These are phyloP conservation scores for Torymus texanus DNA, from an alignment of 2,888 invertebrate genomes.

Conservation along the genomic window DNA sequence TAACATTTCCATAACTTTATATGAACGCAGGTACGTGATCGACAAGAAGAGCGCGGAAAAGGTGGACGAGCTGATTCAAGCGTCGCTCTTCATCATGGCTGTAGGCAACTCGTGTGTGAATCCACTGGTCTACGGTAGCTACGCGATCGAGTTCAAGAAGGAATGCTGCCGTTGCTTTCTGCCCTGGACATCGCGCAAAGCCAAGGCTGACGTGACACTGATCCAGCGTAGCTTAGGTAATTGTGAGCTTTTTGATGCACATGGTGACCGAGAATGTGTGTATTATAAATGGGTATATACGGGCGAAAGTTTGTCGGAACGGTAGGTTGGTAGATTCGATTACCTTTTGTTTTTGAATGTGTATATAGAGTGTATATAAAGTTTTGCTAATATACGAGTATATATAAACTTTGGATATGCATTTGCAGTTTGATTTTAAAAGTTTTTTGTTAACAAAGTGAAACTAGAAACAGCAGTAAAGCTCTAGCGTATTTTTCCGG, in stretches of 20 bases:
- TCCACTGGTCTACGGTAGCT: constrained; percentile 86
- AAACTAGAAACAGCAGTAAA: constrained; percentile 27
- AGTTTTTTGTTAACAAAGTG: background rate
- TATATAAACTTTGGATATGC: too few species aligned
- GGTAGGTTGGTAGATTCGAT: background rate
- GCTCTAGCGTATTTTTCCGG: constrained; percentile 12
- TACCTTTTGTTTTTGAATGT: too few species aligned
- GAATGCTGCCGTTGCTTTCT: constrained; percentile 70
- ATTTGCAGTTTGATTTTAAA: too few species aligned
- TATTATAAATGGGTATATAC: too few species aligned
- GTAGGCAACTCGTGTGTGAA: constrained; percentile 89
- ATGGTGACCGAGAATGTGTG: too few species aligned
- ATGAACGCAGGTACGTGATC: constrained; percentile 80
- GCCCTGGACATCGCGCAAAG: constrained; percentile 47
- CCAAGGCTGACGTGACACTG: constrained; percentile 49
- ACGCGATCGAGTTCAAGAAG: constrained; percentile 79
- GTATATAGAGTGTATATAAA: too few species aligned
- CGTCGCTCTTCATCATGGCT: constrained; percentile 86
- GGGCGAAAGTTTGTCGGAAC: background rate
- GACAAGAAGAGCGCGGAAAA: constrained; percentile 81
- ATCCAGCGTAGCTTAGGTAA: constrained; percentile 59
- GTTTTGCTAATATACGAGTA: too few species aligned
- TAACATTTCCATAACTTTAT: too few species aligned
- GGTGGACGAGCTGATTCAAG: constrained; percentile 81
- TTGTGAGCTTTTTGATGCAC: background rate